Evolutionary conservation across 2,113 vertebrate genomes (phyloP), one percentile per base, ranked within the genome.

Genomic region (Regulus satrapa): DNA sequence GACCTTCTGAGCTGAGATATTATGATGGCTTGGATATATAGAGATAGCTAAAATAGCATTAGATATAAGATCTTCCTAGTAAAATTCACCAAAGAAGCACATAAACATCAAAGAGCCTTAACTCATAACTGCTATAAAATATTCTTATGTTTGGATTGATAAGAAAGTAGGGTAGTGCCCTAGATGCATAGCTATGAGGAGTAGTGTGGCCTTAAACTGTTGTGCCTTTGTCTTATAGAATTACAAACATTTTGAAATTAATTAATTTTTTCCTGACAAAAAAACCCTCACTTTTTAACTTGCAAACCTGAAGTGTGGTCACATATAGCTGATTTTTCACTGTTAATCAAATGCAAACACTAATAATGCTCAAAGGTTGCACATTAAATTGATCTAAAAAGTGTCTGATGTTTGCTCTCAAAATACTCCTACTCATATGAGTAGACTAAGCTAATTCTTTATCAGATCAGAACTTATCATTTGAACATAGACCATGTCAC

Each of bases 161-260:
- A 94, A 97, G 88, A 90, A 96, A 97, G 90, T 92, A 93, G 95
- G 88, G 72, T 96, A 96, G 43, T 88, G 93, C 52, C 95, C 96
- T 78, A 96, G 94, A 93, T 97, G 72, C 95, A 94, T 95, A 96
- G 92, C 92, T 96, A 90, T 92, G 92, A 93, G 93, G 45, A 74
- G n/a, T 15, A 74, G 40, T 6, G 14, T 81, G 48, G 59, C 36
- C 40, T 77, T 52, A 55, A 84, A 80, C 28, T 72, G 46, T 29
- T 38, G 26, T 74, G 32, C 58, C 23, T 90, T 85, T 56, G 36
- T 88, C 61, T 62, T 85, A 14, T 2, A 40, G 52, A 74, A 92
- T 78, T 63, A 24, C 15, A 56, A 72, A 59, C 14, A 38, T 52
- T 88, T 75, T 43, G 5, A 92, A 69, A 55, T 36, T 0, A 45